phyloP scores from a whole-genome alignment of 2,888 invertebrate species.

The Polymixis flavicincta region DNA sequence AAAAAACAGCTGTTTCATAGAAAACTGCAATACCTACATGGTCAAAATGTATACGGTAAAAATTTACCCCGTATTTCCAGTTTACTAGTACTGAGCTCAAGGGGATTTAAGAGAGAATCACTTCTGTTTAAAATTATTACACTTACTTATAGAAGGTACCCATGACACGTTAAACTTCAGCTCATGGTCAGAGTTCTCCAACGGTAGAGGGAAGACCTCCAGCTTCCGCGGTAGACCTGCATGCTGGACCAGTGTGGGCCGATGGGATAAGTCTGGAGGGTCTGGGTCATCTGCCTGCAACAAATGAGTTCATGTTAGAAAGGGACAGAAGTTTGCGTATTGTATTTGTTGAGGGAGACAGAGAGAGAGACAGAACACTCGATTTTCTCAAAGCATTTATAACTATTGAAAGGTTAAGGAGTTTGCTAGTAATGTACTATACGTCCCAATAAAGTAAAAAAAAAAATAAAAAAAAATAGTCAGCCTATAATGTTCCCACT shows the following conservation, averaged over 20 bases:
- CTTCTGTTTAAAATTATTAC: neutral
- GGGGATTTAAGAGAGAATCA: neutral
- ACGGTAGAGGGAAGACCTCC: constrained; percentile 74
- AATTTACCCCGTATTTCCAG: no score
- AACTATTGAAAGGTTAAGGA: neutral
- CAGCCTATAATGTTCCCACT: no score
- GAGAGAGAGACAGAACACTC: neutral
- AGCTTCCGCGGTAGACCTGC: constrained; percentile 78
- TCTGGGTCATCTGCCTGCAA: constrained; percentile 71
- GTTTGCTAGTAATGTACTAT: no score
- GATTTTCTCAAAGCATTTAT: neutral
- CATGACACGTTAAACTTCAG: constrained; percentile 85
- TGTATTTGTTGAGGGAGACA: neutral
- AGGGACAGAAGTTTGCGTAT: neutral
- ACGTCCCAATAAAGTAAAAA: no score
- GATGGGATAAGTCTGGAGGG: constrained; percentile 64
- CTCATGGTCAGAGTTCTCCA: constrained; percentile 80
- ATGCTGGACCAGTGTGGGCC: constrained; percentile 59
- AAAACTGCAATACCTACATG: no score
- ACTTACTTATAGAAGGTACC: constrained; percentile 78
- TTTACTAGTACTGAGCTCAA: neutral
- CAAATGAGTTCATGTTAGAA: constrained; percentile 41
- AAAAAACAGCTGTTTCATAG: no score
- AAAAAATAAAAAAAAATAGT: no score
- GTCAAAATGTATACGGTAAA: no score